phyloP scores from a whole-genome alignment of 2,113 vertebrate species.

The Xerus inauris region DNA sequence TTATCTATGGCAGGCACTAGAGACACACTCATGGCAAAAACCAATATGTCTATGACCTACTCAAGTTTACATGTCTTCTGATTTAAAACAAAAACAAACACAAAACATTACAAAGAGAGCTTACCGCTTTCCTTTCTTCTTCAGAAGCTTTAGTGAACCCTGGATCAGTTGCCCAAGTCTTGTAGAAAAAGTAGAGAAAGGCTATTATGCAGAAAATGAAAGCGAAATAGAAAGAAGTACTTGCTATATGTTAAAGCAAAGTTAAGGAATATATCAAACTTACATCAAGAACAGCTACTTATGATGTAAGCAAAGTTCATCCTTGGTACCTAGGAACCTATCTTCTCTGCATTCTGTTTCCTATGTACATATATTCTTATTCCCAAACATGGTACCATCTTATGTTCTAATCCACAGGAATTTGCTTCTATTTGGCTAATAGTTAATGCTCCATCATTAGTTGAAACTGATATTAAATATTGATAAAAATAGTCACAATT shows the following conservation, averaged over 20 bases:
- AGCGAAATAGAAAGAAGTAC: constrained; percentile 84
- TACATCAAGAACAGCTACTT: neutral
- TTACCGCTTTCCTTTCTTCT: constrained; percentile 94
- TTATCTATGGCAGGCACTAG: neutral
- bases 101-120: constrained; percentile 24
- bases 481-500: neutral
- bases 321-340: neutral
- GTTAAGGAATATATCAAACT: constrained; percentile 87
- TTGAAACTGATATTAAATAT: neutral
- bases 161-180: constrained; percentile 93
- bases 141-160: constrained; percentile 92
- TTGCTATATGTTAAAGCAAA: constrained; percentile 85
- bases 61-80: neutral
- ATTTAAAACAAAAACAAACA: neutral
- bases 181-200: constrained; percentile 94
- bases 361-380: neutral
- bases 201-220: constrained; percentile 87
- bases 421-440: neutral
- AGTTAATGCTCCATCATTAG: neutral
- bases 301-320: neutral
- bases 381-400: neutral
- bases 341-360: neutral
- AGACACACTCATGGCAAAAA: neutral
- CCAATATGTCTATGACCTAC: neutral
- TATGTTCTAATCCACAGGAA: neutral